Conservation (phyloP, 1,140 invertebrate species). For the Aphis craccivora region DNA sequence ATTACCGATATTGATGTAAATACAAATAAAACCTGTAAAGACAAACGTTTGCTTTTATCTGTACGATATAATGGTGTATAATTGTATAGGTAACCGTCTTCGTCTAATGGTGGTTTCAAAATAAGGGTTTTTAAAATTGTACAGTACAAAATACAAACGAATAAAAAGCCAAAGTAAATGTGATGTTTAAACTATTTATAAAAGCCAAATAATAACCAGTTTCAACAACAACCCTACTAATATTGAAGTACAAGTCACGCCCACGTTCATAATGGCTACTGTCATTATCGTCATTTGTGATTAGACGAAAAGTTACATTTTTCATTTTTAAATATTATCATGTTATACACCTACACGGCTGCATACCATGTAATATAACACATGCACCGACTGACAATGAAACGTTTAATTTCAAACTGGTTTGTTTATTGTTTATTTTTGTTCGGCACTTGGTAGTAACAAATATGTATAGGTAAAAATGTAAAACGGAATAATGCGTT, state of each 20-base stretch:
- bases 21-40: neutral
- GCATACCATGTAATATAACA: neutral
- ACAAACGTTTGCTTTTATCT: neutral
- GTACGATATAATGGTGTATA: neutral
- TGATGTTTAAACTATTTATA: conserved; percentile 37
- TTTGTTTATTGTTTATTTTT: conserved; percentile 19
- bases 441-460: neutral
- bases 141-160: neutral
- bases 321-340: neutral
- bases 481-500: neutral
- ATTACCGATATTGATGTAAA: neutral
- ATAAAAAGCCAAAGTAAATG: neutral
- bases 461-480: neutral
- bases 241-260: neutral
- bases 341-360: neutral
- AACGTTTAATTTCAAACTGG: conserved; percentile 40
- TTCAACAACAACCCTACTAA: neutral
- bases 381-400: neutral
- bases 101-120: neutral
- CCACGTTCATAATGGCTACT: conserved; percentile 25
- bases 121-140: neutral
- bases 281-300: conserved; percentile 33
- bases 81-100: neutral
- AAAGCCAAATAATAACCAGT: conserved; percentile 44
- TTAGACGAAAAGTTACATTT: neutral